These are phyloP conservation scores for Esox lucius DNA, from an alignment of 2,797 vertebrate genomes.

Conservation along the genomic window DNA sequence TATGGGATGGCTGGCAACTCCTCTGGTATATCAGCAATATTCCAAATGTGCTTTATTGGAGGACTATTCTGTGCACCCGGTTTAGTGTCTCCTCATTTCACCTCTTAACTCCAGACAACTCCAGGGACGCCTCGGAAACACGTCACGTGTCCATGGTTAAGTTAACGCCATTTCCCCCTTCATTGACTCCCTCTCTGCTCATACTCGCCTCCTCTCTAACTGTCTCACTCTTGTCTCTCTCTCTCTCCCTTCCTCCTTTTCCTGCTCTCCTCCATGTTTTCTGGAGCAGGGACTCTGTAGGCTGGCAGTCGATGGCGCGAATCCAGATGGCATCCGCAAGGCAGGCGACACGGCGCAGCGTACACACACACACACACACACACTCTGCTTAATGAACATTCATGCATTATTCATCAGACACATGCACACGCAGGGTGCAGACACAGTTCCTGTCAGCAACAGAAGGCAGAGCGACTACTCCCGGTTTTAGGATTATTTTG, in stretches of 20 bases:
- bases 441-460: conserved; percentile 75
- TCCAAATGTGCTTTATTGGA: neutral
- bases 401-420: conserved; percentile 54
- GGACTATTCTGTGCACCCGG: neutral
- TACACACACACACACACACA: conserved; percentile 33
- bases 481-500: conserved; percentile 75
- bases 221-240: neutral
- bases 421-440: conserved; percentile 59
- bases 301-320: conserved; percentile 79
- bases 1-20: conserved; percentile 1
- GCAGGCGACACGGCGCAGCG: conserved; percentile 72
- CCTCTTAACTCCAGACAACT: neutral
- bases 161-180: neutral
- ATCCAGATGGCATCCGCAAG: conserved; percentile 84
- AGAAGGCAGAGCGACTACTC: conserved; percentile 74
- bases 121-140: neutral
- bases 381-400: conserved; percentile 46
- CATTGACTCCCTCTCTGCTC: conserved; percentile 7
- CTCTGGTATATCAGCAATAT: neutral
- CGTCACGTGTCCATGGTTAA: neutral
- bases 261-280: conserved; percentile 65
- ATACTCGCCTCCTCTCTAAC: neutral
- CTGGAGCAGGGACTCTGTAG: conserved; percentile 69
- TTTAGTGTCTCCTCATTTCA: neutral
- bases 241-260: neutral